Evolutionary conservation across 2,888 invertebrate species (phyloP).

Genomic region (Slavum lentiscoides): DNA sequence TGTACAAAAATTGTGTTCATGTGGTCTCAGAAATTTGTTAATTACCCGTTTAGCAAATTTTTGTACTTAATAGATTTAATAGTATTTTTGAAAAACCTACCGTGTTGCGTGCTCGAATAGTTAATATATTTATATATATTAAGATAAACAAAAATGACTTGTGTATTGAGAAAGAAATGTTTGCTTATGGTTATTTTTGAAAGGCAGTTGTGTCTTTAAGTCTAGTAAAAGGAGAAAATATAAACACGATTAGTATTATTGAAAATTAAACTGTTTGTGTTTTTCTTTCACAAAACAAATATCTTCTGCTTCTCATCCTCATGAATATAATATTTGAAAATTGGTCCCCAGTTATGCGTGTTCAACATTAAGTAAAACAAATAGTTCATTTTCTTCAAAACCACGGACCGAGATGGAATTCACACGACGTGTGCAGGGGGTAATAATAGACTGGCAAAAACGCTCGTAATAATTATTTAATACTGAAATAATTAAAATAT

Average conservation of each 20-base stretch:
- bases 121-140: not conserved
- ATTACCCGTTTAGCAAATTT: slow-evolving; percentile 51
- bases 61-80: slow-evolving; percentile 52
- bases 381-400: too few relatives aligned
- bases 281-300: not conserved
- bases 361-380: too few relatives aligned
- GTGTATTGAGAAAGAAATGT: slow-evolving; percentile 2
- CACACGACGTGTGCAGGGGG: too few relatives aligned
- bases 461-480: too few relatives aligned
- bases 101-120: slow-evolving; percentile 48
- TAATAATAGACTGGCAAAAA: too few relatives aligned
- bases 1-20: slow-evolving; percentile 53
- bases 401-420: too few relatives aligned
- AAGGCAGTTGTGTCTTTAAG: slow-evolving; percentile 23
- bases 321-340: not conserved
- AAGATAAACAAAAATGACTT: slow-evolving; percentile 3
- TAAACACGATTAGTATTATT: slow-evolving; percentile 44
- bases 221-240: slow-evolving; percentile 34
- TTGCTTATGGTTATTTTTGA: slow-evolving; percentile 6
- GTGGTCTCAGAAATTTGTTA: slow-evolving; percentile 53
- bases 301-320: not conserved
- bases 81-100: slow-evolving; percentile 47
- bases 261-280: slow-evolving; percentile 1
- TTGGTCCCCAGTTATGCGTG: too few relatives aligned
- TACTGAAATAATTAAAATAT: too few relatives aligned